phyloP scores from a whole-genome alignment of 2,888 invertebrate species.

The Leucozona laternaria region DNA sequence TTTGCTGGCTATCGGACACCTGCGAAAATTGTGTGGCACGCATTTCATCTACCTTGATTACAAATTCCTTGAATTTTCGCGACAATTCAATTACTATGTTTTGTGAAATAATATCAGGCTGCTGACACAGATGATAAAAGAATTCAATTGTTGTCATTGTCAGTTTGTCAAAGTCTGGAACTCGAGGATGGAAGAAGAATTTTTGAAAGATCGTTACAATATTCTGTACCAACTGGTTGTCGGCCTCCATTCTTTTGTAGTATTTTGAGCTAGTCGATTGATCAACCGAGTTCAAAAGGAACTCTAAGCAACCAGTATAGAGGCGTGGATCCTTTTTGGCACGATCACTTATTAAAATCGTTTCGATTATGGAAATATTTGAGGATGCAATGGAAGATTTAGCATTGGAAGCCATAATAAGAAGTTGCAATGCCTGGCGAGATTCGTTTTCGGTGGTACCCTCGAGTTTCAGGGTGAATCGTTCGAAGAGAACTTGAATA shows the following conservation, averaged over 20 bases:
- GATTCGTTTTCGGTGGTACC: constrained; percentile 89
- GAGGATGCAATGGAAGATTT: constrained; percentile 86
- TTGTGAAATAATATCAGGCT: constrained; percentile 85
- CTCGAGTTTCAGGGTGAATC: constrained; percentile 89
- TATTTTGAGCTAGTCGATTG: constrained; percentile 80
- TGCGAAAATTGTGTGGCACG: constrained; percentile 77
- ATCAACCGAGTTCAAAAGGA: constrained; percentile 81
- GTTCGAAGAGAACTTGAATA: constrained; percentile 92
- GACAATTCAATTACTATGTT: constrained; percentile 85
- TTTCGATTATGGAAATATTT: constrained; percentile 90
- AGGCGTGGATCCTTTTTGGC: constrained; percentile 81
- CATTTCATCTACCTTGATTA: constrained; percentile 80
- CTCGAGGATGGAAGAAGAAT: constrained; percentile 83
- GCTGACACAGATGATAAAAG: constrained; percentile 86
- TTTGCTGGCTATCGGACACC: constrained; percentile 78
- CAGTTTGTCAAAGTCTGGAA: constrained; percentile 85
- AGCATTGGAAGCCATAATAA: constrained; percentile 90
- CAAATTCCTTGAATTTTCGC: constrained; percentile 83
- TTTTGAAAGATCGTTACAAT: constrained; percentile 84
- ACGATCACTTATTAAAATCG: constrained; percentile 87
- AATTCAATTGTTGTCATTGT: constrained; percentile 85
- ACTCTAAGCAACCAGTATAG: constrained; percentile 80
- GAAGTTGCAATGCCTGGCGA: constrained; percentile 89
- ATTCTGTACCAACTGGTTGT: constrained; percentile 79
- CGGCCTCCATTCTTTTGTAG: constrained; percentile 81